Evolutionary conservation across 2,113 vertebrate species (phyloP), one percentile per base, ranked within the genome.

Genomic region (Macquaria ambigua): DNA sequence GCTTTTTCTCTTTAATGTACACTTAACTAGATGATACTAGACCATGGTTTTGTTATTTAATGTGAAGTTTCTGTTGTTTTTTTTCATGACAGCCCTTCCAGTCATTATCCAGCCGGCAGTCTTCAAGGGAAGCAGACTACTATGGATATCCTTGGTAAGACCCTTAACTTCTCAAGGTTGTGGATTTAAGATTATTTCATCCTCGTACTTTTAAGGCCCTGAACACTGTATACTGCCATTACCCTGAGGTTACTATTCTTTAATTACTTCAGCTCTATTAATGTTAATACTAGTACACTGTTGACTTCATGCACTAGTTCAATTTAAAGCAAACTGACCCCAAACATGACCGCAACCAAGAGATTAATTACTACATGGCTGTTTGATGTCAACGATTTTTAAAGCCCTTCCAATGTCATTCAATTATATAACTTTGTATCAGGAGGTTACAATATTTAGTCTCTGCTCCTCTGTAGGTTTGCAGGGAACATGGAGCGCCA

Each of bases 401-500:
- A 46, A 79, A 82, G 43, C 16, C 48, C 62, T 73, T 39, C 25
- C 25, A 28, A 11, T 58, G 58, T 66, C 77, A 31, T 81, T 77
- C 5, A 8, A 28, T 77, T 9, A 31, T 39, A 2, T 50, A 20
- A 69, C n/a, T 56, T 21, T n/a, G 20, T 21, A 34, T 77, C 50
- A 62, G 10, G 46, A 86, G 82, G 87, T 86, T 75, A 50, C 63
- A 21, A 1, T n/a, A 8, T 83, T 48, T 8, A 28, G 55, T 53
- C 18, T 78, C 25, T 10, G 58, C 55, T 86, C 10, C 43, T 77
- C 67, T 81, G 39, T 75, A 99, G 98, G 98, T 99, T 99, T 76
- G 98, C 98, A 0, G 98, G 98, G 77, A 99, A 97, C 94, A 97
- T 99, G 97, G 98, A 99, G 93, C 92, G 98, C 55, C 97, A 98